Conservation (phyloP, 2,797 vertebrate genomes). For the Buceros bicornis region DNA sequence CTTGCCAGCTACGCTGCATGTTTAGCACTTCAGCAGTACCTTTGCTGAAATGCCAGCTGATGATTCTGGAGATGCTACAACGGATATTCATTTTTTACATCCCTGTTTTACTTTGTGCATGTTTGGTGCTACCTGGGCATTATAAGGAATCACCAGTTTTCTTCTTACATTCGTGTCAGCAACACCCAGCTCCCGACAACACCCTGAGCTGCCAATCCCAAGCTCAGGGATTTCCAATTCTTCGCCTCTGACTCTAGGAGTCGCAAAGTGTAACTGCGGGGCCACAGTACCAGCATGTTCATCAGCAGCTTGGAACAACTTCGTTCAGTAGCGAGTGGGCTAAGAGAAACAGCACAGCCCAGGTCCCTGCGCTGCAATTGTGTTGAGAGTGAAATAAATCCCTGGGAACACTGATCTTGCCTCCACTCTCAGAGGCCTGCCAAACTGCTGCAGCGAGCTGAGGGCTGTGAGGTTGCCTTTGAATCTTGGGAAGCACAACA, state of each 20-base stretch:
- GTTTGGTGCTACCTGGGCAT: not conserved
- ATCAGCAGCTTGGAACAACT: not conserved
- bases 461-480: not conserved
- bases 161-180: not conserved
- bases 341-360: fast-evolving
- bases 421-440: not conserved
- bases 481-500: not conserved
- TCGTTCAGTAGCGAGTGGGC: not conserved
- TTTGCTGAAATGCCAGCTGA: not conserved
- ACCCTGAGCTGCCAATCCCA: not conserved
- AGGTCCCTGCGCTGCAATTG: fast-evolving
- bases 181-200: not conserved
- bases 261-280: not conserved
- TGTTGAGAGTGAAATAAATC: not conserved
- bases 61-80: not conserved
- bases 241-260: not conserved
- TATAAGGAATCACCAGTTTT: not conserved
- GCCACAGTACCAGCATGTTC: not conserved
- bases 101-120: not conserved
- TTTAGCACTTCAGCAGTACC: not conserved
- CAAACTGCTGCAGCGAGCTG: not conserved
- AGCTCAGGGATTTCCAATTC: not conserved
- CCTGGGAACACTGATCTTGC: not conserved
- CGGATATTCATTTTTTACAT: not conserved
- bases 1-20: not conserved